Conservation (phyloP, 1,140 invertebrate species). For the Schmidtea mediterranea region DNA sequence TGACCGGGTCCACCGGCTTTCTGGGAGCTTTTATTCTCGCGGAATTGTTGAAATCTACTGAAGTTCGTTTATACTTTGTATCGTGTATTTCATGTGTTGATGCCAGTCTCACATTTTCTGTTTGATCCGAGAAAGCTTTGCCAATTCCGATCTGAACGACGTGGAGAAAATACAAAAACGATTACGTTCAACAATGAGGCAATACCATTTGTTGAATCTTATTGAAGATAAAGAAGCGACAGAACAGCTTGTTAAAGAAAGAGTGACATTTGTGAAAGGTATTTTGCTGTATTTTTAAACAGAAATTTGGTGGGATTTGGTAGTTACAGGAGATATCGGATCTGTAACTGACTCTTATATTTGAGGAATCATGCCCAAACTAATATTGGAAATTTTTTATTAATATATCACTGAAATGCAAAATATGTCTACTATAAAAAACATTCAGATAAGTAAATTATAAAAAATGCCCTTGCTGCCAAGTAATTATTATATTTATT, state of each 20-base stretch:
- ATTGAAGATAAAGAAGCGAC: slow-evolving; percentile 11
- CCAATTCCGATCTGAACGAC: background rate
- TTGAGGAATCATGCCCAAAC: no score
- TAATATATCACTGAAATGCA: no score
- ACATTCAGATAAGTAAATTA: no score
- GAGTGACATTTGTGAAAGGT: slow-evolving; percentile 23
- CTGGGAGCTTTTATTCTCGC: slow-evolving; percentile 25
- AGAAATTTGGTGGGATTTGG: background rate
- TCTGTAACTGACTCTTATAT: no score
- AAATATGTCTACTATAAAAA: no score
- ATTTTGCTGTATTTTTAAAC: background rate
- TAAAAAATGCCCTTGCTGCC: no score
- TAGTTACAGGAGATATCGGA: no score
- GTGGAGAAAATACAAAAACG: slow-evolving; percentile 7
- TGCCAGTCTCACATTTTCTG: slow-evolving; percentile 25
- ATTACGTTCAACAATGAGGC: slow-evolving; percentile 17
- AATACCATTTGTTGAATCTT: slow-evolving; percentile 18
- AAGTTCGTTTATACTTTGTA: slow-evolving; percentile 12
- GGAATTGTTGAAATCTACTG: slow-evolving; percentile 21
- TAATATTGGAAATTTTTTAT: no score
- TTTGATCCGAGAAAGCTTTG: slow-evolving; percentile 20
- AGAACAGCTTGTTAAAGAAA: slow-evolving; percentile 13
- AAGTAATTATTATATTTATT: no score
- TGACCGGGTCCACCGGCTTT: slow-evolving; percentile 29
- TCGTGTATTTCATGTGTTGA: no score